Percentiles rank a stretch among this genome's conserved stretches.
Evolutionary conservation across 2,113 vertebrate species (phyloP).

Genomic region (Pongo pygmaeus): DNA sequence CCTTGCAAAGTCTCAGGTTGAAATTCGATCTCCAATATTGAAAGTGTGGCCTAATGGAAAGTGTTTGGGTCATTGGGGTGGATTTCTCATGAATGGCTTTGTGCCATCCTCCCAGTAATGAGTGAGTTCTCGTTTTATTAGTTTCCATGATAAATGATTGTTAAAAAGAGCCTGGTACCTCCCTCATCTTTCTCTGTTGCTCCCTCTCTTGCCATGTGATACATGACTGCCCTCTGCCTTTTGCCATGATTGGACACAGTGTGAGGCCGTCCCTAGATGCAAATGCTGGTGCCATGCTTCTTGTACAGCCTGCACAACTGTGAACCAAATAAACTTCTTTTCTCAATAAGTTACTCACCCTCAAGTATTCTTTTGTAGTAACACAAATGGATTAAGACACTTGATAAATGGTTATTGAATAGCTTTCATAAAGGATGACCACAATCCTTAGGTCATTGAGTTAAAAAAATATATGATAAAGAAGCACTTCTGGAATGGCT

Average conservation of each 20-base stretch:
- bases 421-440: neutral
- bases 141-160: neutral
- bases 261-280: neutral
- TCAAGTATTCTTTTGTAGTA: neutral
- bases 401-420: neutral
- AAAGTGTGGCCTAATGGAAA: neutral
- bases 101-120: neutral
- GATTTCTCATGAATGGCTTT: neutral
- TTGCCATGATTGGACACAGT: neutral
- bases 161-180: neutral
- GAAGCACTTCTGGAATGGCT: neutral
- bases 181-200: neutral
- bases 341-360: neutral
- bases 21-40: neutral
- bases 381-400: neutral
- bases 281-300: neutral
- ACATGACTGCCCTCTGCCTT: neutral
- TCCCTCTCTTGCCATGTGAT: neutral
- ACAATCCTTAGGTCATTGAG: neutral
- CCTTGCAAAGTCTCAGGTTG: neutral
- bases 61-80: neutral
- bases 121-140: neutral
- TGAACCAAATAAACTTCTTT: neutral
- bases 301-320: neutral
- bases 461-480: neutral